Conservation (phyloP, 1,140 invertebrate genomes). For the Formica selysi region DNA sequence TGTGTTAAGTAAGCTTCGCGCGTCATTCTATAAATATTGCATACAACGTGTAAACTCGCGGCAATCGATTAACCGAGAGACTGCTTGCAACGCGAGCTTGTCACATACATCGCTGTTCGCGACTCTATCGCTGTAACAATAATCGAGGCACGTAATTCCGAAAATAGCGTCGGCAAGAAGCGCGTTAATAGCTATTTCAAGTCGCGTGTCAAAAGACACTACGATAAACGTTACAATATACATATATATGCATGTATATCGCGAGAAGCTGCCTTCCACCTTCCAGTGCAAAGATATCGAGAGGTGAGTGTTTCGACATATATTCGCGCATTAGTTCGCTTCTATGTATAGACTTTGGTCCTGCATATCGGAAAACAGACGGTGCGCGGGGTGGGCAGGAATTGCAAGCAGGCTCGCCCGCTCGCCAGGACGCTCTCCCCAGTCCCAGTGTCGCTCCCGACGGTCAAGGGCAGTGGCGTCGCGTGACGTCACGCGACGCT, state of each 20-base stretch:
- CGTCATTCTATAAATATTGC: slow-evolving; percentile 57
- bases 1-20: slow-evolving; percentile 34
- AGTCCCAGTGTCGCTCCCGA: slow-evolving; percentile 69
- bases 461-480: slow-evolving; percentile 82
- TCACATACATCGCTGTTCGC: slow-evolving; percentile 1
- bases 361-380: slow-evolving; percentile 38
- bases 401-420: slow-evolving; percentile 59
- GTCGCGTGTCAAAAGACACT: slow-evolving; percentile 48
- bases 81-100: slow-evolving; percentile 24
- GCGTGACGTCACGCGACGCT: slow-evolving; percentile 79
- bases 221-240: slow-evolving; percentile 8
- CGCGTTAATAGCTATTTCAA: slow-evolving; percentile 42
- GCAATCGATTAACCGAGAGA: slow-evolving; percentile 48
- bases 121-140: slow-evolving; percentile 32
- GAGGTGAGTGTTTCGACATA: slow-evolving; percentile 10
- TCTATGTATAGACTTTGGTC: slow-evolving; percentile 53
- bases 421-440: slow-evolving; percentile 70
- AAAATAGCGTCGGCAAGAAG: slow-evolving; percentile 29
- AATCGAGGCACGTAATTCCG: slow-evolving; percentile 44
- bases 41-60: slow-evolving; percentile 54
- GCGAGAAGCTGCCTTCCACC: neutral
- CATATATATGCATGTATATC: neutral
- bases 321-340: slow-evolving; percentile 6
- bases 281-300: neutral
- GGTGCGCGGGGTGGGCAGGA: neutral